A percentile compares a stretch with the other conserved stretches of the same genome.
Evolutionary conservation across 2,113 vertebrate species (phyloP).

Genomic region (Tetraodon nigroviridis): DNA sequence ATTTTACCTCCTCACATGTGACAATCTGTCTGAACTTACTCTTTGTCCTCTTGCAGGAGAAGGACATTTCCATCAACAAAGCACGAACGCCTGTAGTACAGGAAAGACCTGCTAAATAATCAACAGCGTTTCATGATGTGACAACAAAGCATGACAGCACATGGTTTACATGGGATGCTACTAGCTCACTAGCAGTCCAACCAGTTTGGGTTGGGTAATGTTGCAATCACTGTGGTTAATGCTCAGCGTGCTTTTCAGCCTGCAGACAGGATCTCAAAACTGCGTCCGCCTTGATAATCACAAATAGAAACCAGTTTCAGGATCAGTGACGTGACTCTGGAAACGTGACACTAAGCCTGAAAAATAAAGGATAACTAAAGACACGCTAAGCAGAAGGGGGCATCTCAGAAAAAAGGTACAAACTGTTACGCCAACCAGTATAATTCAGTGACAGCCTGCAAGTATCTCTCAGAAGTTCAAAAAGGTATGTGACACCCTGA

Average conservation of each 20-base stretch:
- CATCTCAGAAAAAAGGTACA: conserved; percentile 1
- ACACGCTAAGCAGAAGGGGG: conserved; percentile 14
- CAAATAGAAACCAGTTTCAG: background rate
- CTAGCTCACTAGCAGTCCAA: conserved; percentile 44
- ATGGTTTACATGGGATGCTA: conserved; percentile 35
- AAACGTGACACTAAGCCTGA: conserved; percentile 29
- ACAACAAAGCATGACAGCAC: too few relatives aligned
- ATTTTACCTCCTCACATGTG: conserved; percentile 18
- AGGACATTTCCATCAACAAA: background rate
- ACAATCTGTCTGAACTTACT: too few relatives aligned
- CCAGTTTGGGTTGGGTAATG: conserved; percentile 63
- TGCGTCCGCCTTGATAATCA: background rate
- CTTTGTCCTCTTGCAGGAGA: background rate
- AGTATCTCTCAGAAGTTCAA: background rate
- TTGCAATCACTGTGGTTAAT: conserved; percentile 14
- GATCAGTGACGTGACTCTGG: conserved; percentile 33
- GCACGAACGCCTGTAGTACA: background rate
- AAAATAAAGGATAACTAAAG: conserved; percentile 12
- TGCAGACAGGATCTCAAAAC: conserved; percentile 12
- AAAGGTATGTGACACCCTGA: background rate
- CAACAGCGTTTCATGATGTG: too few relatives aligned
- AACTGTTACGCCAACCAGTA: conserved; percentile 4
- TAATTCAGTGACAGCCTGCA: background rate
- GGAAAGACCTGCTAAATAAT: conserved; percentile 7
- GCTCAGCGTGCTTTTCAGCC: conserved; percentile 27